phyloP scores from a whole-genome alignment of 2,797 vertebrate species.

The Yasuhikotakia modesta region DNA sequence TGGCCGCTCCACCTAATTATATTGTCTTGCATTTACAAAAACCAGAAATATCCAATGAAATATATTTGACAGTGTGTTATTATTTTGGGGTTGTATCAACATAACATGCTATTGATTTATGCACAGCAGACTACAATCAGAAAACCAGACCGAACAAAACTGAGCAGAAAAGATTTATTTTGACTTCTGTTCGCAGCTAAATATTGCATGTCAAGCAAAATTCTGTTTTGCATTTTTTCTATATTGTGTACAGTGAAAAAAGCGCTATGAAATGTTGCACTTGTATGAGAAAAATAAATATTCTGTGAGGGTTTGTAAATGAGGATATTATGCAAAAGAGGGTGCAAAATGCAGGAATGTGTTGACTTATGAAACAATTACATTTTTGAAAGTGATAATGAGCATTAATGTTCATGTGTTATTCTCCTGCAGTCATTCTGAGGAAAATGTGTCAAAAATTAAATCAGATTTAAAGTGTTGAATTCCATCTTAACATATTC shows the following conservation, averaged over 20 bases:
- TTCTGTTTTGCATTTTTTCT: background rate
- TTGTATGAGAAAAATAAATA: constrained; percentile 30
- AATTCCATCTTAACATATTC: constrained; percentile 12
- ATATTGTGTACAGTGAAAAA: background rate
- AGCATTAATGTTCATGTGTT: constrained; percentile 32
- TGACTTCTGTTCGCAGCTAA: constrained; percentile 2
- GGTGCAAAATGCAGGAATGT: constrained; percentile 32
- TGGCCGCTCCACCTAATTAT: constrained; percentile 38
- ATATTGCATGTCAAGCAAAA: background rate
- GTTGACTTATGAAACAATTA: constrained; percentile 20
- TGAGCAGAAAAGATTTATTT: background rate
- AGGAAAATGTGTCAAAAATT: constrained; percentile 18
- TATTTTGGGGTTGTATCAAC: constrained; percentile 24
- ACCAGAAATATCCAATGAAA: constrained; percentile 1
- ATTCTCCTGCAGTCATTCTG: constrained; percentile 19
- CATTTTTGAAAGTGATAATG: constrained; percentile 30
- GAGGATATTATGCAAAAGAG: constrained; percentile 43
- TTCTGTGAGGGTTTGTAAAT: constrained; percentile 34
- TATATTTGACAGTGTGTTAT: constrained; percentile 8
- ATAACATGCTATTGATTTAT: constrained; percentile 20
- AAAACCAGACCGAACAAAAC: constrained; percentile 5
- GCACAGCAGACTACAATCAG: background rate
- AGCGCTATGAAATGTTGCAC: constrained; percentile 22
- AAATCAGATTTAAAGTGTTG: constrained; percentile 21
- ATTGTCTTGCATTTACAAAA: constrained; percentile 32